Conservation (phyloP, 2,797 vertebrate genomes). For the Takifugu ocellatus region DNA sequence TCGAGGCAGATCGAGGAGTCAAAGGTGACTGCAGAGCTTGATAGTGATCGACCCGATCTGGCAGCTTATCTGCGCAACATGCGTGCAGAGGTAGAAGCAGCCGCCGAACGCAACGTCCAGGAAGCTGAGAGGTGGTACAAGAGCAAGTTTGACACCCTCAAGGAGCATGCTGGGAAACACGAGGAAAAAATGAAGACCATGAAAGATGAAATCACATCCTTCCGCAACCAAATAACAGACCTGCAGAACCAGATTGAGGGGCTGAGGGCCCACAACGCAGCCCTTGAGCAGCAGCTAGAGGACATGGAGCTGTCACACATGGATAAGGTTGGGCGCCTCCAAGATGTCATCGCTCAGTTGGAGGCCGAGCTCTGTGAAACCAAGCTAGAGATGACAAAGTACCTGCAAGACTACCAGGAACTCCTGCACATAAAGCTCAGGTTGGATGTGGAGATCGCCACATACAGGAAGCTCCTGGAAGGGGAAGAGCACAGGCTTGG, state of each 20-base stretch:
- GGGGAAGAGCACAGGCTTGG: constrained; percentile 80
- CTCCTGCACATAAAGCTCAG: constrained; percentile 77
- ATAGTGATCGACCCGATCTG: constrained; percentile 70
- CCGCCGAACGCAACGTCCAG: constrained; percentile 77
- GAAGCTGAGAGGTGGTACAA: constrained; percentile 87
- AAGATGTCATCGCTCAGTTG: constrained; percentile 73
- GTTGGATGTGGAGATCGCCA: constrained; percentile 80
- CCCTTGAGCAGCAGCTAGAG: constrained; percentile 79
- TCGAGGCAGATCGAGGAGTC: constrained; percentile 79
- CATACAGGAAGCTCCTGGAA: constrained; percentile 83
- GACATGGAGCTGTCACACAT: constrained; percentile 79
- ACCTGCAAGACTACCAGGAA: constrained; percentile 74
- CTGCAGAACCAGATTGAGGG: constrained; percentile 81
- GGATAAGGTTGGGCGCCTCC: constrained; percentile 69
- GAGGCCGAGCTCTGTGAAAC: constrained; percentile 81
- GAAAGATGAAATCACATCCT: constrained; percentile 78
- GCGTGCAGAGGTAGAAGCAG: constrained; percentile 77
- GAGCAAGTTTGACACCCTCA: constrained; percentile 79
- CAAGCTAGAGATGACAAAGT: constrained; percentile 75
- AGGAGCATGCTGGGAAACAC: constrained; percentile 74
- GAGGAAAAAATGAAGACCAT: constrained; percentile 76
- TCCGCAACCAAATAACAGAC: constrained; percentile 73
- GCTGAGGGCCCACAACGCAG: constrained; percentile 70
- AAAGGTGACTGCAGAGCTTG: constrained; percentile 72
- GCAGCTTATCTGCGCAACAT: constrained; percentile 72